Evolutionary conservation across 2,797 vertebrate genomes (phyloP), one percentile per base, ranked within the genome.

Genomic region (Mus minutoides): DNA sequence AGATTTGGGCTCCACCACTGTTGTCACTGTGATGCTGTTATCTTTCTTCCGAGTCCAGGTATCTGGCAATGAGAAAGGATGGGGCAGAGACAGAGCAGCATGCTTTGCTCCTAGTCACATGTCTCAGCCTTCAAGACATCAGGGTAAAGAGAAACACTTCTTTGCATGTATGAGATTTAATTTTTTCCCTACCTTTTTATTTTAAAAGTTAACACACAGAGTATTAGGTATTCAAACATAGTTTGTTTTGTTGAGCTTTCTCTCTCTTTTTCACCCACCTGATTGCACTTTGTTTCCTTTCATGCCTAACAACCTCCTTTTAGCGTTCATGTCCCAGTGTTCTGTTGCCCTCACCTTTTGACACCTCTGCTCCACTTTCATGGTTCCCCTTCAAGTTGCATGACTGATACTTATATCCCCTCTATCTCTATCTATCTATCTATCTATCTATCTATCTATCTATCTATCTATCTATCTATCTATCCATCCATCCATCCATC

Each of bases 1-100:
- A 22, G 58, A 64, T n/a, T n/a, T 64, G 2, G 2, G 34, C 90
- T 88, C 62, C 49, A 62, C 16, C 6, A 10, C 40, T 76, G 78
- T 29, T 43, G 19, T 69, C 54, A 71, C 11, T 22, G 9, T 43
- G 73, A 87, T 31, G 14, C 24, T 73, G 56, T n/a, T 88, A 2
- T 92, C 37, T 91, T 94, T 94, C 83, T 89, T 82, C 43, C 24
- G 37, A 49, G 80, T 60, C 54, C 62, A 78, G 73, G 34, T 92
- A 96, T 86, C 91, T 92, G 94, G 91, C 56, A 84, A 76, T 76
- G 56, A 90, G 77, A 73, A 19, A 88, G 86, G n/a, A 92, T 91
- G 49, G 49, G 40, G 91, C 54, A 80, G 82, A 96, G 56, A 56
- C 6, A 11, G 67, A 46, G 29, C 64, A 29, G 58, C 2, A 5